phyloP scores from a whole-genome alignment of 1,140 invertebrate species.

The Drosophila malerkotliana region DNA sequence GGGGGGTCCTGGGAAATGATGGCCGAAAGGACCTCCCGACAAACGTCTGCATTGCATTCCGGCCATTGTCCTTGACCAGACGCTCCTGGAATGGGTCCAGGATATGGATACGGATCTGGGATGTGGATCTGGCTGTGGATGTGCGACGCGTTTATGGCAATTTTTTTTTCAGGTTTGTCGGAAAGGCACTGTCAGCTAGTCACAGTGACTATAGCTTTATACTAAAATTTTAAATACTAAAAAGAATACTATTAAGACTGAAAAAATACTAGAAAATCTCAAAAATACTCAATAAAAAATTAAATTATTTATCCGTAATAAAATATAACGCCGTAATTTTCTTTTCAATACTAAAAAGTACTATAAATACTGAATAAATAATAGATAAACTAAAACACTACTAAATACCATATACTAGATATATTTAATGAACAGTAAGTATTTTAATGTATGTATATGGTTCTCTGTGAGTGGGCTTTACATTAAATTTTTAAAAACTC shows the following conservation, averaged over 20 bases:
- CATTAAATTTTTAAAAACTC: too few species aligned
- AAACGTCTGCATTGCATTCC: constrained; percentile 42
- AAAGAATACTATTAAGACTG: neutral
- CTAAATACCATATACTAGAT: too few species aligned
- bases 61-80: constrained; percentile 49
- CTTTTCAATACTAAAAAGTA: too few species aligned
- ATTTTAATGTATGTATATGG: too few species aligned
- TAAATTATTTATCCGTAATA: too few species aligned
- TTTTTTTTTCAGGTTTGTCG: neutral
- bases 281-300: too few species aligned
- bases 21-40: constrained; percentile 8
- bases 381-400: neutral
- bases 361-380: neutral
- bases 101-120: neutral
- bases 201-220: neutral
- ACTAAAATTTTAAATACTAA: neutral
- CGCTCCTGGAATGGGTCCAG: constrained; percentile 11
- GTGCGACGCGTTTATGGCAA: neutral
- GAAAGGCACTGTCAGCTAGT: neutral
- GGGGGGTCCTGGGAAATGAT: neutral
- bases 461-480: too few species aligned
- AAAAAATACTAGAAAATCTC: neutral
- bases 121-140: neutral
- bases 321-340: too few species aligned
- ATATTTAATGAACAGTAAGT: too few species aligned